phyloP scores from a whole-genome alignment of 35 echinoderm and acorn worm species.

The Nesometra sesokonis region DNA sequence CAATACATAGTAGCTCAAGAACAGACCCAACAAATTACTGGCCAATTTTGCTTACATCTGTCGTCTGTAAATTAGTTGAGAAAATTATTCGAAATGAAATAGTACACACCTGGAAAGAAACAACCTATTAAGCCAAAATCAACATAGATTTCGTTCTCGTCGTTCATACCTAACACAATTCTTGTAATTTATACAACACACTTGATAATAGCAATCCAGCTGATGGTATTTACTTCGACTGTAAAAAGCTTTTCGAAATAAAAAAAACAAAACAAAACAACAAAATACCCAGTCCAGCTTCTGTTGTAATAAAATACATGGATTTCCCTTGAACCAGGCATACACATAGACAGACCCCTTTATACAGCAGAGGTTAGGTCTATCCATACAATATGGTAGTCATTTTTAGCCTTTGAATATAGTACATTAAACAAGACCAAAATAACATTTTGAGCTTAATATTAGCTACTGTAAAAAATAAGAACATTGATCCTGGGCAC shows the following conservation, averaged over 20 bases:
- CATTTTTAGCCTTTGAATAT: too few relatives aligned
- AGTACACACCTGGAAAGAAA: constrained; percentile 20
- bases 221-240: neutral
- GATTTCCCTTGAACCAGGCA: too few relatives aligned
- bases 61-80: constrained; percentile 34
- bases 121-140: constrained; percentile 11
- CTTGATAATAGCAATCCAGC: neutral
- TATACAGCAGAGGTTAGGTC: too few relatives aligned
- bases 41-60: constrained; percentile 28
- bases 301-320: too few relatives aligned
- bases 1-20: constrained; percentile 28
- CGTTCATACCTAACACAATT: constrained; percentile 26
- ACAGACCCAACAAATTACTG: constrained; percentile 19
- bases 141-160: constrained; percentile 22
- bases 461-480: too few relatives aligned
- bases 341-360: too few relatives aligned
- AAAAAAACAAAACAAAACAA: too few relatives aligned
- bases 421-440: too few relatives aligned
- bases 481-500: too few relatives aligned
- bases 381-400: too few relatives aligned
- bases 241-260: neutral
- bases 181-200: neutral
- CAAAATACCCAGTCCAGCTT: too few relatives aligned
- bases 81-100: constrained; percentile 22
- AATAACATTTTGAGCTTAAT: too few relatives aligned